A percentile compares a stretch with the other conserved stretches of the same genome.
These are phyloP conservation scores for Anableps anableps DNA, from an alignment of 2,797 vertebrate species.

Conservation along the genomic window DNA sequence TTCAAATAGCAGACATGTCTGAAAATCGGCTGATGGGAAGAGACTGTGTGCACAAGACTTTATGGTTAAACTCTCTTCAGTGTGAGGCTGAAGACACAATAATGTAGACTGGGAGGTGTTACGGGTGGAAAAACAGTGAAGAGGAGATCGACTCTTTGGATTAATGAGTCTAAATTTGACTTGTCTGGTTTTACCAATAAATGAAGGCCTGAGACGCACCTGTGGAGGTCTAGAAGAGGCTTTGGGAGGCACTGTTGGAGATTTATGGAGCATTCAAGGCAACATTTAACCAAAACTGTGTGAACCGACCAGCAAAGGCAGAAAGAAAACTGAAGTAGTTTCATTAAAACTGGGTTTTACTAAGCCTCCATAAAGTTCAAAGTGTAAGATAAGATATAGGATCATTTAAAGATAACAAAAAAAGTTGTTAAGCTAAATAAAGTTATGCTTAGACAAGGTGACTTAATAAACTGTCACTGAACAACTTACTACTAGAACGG, in stretches of 20 bases:
- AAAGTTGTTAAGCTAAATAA: background rate
- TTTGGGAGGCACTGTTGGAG: background rate
- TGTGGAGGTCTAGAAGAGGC: background rate
- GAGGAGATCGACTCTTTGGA: background rate
- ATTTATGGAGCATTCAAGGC: background rate
- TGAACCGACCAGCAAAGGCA: background rate
- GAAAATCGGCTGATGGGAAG: background rate
- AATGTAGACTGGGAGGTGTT: background rate
- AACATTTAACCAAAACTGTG: background rate
- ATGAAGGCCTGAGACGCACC: background rate
- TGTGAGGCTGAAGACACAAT: background rate
- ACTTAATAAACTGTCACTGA: too few species aligned
- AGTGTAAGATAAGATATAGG: background rate
- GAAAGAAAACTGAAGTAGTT: too few species aligned
- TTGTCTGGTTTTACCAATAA: background rate
- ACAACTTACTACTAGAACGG: too few species aligned
- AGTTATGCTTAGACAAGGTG: background rate
- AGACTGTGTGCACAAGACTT: background rate
- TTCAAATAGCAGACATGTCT: slow-evolving; percentile 12
- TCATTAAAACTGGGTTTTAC: background rate
- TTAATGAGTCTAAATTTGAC: background rate
- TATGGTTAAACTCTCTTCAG: background rate
- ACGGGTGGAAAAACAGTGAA: background rate
- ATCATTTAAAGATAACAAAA: background rate
- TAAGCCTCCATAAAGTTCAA: background rate